Evolutionary conservation across 2,113 vertebrate genomes (phyloP).

Genomic region (Anolis carolinensis): DNA sequence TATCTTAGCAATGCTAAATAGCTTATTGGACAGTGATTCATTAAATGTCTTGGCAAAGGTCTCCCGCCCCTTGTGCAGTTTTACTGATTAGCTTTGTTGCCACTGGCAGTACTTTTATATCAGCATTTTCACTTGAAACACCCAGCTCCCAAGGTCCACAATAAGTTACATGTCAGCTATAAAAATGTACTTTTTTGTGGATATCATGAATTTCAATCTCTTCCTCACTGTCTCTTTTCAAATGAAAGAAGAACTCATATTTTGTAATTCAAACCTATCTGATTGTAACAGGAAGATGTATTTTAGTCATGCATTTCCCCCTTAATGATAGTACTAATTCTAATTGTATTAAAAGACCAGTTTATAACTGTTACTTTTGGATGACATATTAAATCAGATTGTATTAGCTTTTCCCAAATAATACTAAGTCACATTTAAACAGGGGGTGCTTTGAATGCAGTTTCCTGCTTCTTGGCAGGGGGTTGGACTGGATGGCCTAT

Average conservation of each 20-base stretch:
- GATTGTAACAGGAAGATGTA: background rate
- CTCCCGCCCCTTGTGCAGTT: conserved; percentile 15
- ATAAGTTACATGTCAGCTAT: conserved; percentile 18
- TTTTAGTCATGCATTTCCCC: background rate
- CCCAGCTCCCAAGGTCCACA: conserved; percentile 26
- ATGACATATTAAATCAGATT: background rate
- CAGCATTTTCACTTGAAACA: conserved; percentile 53
- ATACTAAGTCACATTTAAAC: background rate
- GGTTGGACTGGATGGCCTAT: too few species aligned
- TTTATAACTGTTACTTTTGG: background rate
- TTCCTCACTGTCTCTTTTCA: conserved; percentile 1
- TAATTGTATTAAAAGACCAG: background rate
- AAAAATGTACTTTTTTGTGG: conserved; percentile 22
- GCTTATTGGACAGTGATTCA: conserved; percentile 31
- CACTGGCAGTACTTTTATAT: conserved; percentile 33
- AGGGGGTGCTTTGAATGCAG: too few species aligned
- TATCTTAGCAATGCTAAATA: conserved; percentile 9
- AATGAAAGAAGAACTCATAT: background rate
- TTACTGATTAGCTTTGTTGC: conserved; percentile 41
- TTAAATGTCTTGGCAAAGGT: conserved; percentile 32
- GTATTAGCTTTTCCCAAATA: background rate
- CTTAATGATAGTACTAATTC: background rate
- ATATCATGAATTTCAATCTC: background rate
- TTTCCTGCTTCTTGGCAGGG: too few species aligned
- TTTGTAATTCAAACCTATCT: background rate